Evolutionary conservation across 2,797 vertebrate species (phyloP), one percentile per base, ranked within the genome.

Genomic region (Siniperca undulata): DNA sequence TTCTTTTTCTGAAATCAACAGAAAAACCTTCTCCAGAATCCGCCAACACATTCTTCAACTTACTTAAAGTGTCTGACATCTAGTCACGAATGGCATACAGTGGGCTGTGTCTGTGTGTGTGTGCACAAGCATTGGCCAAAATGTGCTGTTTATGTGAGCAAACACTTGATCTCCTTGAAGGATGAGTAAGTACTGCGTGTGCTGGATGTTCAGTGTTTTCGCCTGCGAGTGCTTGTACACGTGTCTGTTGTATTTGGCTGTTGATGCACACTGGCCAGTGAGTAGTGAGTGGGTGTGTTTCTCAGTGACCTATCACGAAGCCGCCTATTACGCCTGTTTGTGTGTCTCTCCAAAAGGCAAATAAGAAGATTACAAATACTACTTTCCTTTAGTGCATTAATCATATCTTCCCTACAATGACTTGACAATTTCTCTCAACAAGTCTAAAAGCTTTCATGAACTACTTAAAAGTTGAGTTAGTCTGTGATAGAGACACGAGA

Each of bases 241-340:
- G 70, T 66, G 53, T 78, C 24, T 77, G 50, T 58, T 71, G 68
- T 36, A 11, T 78, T 60, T 74, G 79, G 72, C 70, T 74, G 78
- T 46, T 34, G 62, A 61, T 74, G 61, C 56, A 50, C 36, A 16
- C 74, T 65, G 78, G 71, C 71, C 77, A 50, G 56, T 46, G 83
- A 76, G 92, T 92, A 50, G 56, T 46, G 83, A 76, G 92, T 92
- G 83, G 88, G 90, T 1, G 81, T 82, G 83, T 83, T 91, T 52
- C 79, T 81, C 40, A 10, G 61, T 75, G 81, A 86, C 86, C 87
- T 67, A 90, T 90, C 89, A 91, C 90, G 89, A 91, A 50, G 72
- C 80, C 8, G 69, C 80, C 84, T 72, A 19, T 76, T 56, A 70
- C 60, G 84, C 84, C 85, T 70, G 70, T 66, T 75, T 81, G 59